Conservation (phyloP, 2,888 invertebrate genomes). For the Eumacrocentrus americanus region DNA sequence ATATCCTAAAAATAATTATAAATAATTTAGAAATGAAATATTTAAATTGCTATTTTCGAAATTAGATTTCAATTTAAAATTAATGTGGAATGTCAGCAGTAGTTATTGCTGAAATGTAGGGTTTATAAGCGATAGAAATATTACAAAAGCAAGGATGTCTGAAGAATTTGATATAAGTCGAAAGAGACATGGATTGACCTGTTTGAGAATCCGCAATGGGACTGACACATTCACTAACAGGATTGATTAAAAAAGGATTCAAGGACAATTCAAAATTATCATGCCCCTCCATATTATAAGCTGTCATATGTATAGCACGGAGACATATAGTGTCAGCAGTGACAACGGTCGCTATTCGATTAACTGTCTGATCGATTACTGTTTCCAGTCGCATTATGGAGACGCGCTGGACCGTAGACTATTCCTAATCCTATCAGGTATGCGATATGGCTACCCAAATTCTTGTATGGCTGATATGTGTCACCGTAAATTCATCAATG, state of each 20-base stretch:
- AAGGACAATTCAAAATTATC: background rate
- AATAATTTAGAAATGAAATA: too few species aligned
- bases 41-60: too few species aligned
- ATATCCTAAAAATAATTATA: too few species aligned
- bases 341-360: background rate
- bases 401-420: slow-evolving; percentile 14
- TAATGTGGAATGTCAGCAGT: too few species aligned
- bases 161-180: slow-evolving; percentile 2
- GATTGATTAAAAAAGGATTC: slow-evolving; percentile 43
- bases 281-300: background rate
- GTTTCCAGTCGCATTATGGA: slow-evolving; percentile 16
- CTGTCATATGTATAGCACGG: background rate
- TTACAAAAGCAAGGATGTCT: background rate
- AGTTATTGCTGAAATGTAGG: too few species aligned
- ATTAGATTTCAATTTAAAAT: too few species aligned
- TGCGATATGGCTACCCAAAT: background rate
- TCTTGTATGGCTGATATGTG: background rate
- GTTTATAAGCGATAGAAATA: too few species aligned
- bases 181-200: slow-evolving; percentile 28
- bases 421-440: slow-evolving; percentile 20
- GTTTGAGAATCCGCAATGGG: slow-evolving; percentile 35
- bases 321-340: background rate
- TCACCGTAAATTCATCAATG: background rate
- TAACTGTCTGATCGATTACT: slow-evolving; percentile 37
- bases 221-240: slow-evolving; percentile 50